Percentiles rank a stretch among this genome's conserved stretches.
Conservation (phyloP, 1,140 invertebrate genomes). For the Popillia japonica region DNA sequence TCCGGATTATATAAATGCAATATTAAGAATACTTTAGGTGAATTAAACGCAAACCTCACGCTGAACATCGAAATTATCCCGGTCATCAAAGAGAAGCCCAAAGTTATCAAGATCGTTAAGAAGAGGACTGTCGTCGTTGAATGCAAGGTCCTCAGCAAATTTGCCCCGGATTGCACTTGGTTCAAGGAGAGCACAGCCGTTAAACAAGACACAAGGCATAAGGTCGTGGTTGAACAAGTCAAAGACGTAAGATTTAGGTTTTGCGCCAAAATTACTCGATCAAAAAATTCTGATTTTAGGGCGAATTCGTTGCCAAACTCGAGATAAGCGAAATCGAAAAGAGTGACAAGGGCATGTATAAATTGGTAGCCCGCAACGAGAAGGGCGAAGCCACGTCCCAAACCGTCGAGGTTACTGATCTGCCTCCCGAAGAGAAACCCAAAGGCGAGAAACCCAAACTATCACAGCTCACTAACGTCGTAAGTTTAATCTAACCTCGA, state of each 20-base stretch:
- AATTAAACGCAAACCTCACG: slow-evolving; percentile 95
- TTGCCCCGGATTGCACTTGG: slow-evolving; percentile 89
- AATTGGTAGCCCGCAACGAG: slow-evolving; percentile 90
- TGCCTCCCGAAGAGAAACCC: slow-evolving; percentile 75
- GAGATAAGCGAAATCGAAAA: slow-evolving; percentile 83
- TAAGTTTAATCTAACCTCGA: no score
- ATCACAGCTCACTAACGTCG: slow-evolving; percentile 75
- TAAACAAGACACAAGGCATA: slow-evolving; percentile 77
- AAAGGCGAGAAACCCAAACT: slow-evolving; percentile 77
- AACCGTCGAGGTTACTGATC: slow-evolving; percentile 83
- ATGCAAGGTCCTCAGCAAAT: slow-evolving; percentile 87
- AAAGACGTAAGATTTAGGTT: slow-evolving; percentile 69
- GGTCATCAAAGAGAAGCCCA: slow-evolving; percentile 91
- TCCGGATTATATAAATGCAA: slow-evolving; percentile 98
- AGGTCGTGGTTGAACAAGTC: slow-evolving; percentile 77
- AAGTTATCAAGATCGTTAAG: slow-evolving; percentile 87
- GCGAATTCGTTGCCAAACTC: slow-evolving; percentile 86
- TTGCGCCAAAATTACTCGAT: neutral
- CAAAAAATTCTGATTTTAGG: slow-evolving; percentile 62
- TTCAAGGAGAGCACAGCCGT: slow-evolving; percentile 84
- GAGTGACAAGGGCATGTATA: slow-evolving; percentile 87
- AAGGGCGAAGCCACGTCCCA: slow-evolving; percentile 93
- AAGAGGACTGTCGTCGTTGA: slow-evolving; percentile 91
- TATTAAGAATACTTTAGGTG: slow-evolving; percentile 94
- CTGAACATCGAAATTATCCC: slow-evolving; percentile 98